Base-by-base conservation (phyloP, 2,797 vertebrate genomes). In the Tenualosa thibaudeaui region DNA sequence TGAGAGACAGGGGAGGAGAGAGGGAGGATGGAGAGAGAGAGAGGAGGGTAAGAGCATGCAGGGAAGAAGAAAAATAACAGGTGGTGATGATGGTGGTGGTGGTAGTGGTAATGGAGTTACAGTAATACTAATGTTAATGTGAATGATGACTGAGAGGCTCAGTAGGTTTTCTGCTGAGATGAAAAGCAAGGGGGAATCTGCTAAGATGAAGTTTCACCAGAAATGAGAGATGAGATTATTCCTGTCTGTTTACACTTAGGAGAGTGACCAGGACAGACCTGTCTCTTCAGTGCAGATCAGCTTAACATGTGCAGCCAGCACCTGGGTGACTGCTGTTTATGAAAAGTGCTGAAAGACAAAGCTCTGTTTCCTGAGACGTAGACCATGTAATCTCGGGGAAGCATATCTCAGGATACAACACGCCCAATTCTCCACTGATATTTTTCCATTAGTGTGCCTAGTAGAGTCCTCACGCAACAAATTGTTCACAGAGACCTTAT, bases 1-100 rank as follows among this genome's bases (percentile, higher is more conserved):
- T 43, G 37, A 75, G 68, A 75, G 37, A 8, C 37, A 71, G 31
- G 5, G 17, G 68, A 75, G 37, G 37, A 13, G 62, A 85, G 84
- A 26, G 83, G 83, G 85, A 50, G 84, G 58, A 86, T 85, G 83
- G 81, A 81, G 83, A 78, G 22, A 78, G n/a, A 71, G 40, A 81
- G 53, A 83, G 65, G 43, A 26, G 81, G 53, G 43, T 51, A 78
- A 54, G 46, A 88, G 37, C 53, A 17, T 54, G 60, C 43, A 37
- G 68, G 50, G 43, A 15, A 75, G 84, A 75, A 82, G 84, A 81
- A 49, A 49, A 49, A 49, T 49, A 8, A 60, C 10, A 46, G 37
- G 3, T 46, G 68, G 5, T 75, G 13, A 43, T 75, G 37, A 43
- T 75, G 13, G 10, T 68, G 31, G 5, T 71, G 9, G 24, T 26